Conservation (phyloP, 2,888 invertebrate species). For the Myopa tessellatipennis region DNA sequence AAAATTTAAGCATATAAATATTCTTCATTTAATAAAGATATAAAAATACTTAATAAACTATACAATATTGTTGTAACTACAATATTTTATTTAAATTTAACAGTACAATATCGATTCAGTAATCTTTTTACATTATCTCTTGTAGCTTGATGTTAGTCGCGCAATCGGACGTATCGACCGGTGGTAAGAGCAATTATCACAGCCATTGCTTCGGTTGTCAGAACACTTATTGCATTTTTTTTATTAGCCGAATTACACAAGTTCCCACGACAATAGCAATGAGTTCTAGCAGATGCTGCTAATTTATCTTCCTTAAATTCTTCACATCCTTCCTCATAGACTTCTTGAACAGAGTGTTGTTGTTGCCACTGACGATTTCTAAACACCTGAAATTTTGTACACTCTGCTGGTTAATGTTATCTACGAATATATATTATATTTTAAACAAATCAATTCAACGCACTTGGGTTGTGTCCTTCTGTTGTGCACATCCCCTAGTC, state of each 20-base stretch:
- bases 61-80: neutral
- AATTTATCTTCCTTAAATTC: slow-evolving; percentile 74
- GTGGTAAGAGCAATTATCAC: slow-evolving; percentile 71
- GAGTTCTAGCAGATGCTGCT: slow-evolving; percentile 63
- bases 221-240: slow-evolving; percentile 42
- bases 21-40: neutral
- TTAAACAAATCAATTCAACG: slow-evolving; percentile 12
- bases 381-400: slow-evolving; percentile 46
- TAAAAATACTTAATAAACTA: neutral
- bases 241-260: slow-evolving; percentile 75
- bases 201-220: slow-evolving; percentile 32
- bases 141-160: neutral
- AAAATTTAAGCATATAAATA: neutral
- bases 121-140: neutral
- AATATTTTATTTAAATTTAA: neutral
- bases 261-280: slow-evolving; percentile 81
- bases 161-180: slow-evolving; percentile 55
- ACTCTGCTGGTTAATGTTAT: neutral
- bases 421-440: neutral
- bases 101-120: neutral
- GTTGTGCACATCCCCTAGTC: slow-evolving; percentile 79
- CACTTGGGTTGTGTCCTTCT: slow-evolving; percentile 73
- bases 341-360: slow-evolving; percentile 75
- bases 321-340: slow-evolving; percentile 79
- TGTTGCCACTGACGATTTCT: slow-evolving; percentile 73